Evolutionary conservation across 1,140 invertebrate species (phyloP).

Genomic region (Drosophila simulans): DNA sequence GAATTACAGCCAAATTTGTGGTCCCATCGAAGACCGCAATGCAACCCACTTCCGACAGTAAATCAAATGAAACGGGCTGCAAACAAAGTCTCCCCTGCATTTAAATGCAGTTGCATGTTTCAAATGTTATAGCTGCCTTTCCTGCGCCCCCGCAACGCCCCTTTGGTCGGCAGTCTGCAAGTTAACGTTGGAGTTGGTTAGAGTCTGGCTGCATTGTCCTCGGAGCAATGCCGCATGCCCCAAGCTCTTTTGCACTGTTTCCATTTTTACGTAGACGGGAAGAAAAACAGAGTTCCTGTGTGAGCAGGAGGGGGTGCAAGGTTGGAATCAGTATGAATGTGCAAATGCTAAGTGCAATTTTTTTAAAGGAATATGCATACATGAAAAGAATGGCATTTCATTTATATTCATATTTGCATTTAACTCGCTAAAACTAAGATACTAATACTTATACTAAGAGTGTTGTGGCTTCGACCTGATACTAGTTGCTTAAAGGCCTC

Average conservation of each 20-base stretch:
- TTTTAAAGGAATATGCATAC: neutral
- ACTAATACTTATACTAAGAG: no score
- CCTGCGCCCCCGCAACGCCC: slow-evolving; percentile 12
- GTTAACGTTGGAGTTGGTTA: neutral
- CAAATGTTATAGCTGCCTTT: slow-evolving; percentile 27
- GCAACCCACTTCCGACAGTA: slow-evolving; percentile 9
- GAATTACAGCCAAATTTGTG: neutral
- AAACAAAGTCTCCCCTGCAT: slow-evolving; percentile 46
- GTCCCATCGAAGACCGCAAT: neutral
- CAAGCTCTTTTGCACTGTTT: neutral
- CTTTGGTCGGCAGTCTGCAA: neutral
- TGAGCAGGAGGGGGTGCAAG: neutral
- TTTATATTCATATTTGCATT: neutral
- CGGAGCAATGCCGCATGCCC: neutral
- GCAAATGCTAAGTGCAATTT: neutral
- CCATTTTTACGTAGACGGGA: neutral
- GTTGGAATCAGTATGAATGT: neutral
- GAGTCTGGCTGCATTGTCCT: slow-evolving; percentile 10
- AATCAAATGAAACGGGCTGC: slow-evolving; percentile 35
- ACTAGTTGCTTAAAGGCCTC: neutral
- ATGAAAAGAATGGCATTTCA: neutral
- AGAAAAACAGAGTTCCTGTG: slow-evolving; percentile 4
- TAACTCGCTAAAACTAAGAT: neutral
- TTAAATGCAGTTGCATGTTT: slow-evolving; percentile 50
- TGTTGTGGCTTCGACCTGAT: no score